phyloP scores from a whole-genome alignment of 2,888 invertebrate genomes.

The Pollenia angustigena region DNA sequence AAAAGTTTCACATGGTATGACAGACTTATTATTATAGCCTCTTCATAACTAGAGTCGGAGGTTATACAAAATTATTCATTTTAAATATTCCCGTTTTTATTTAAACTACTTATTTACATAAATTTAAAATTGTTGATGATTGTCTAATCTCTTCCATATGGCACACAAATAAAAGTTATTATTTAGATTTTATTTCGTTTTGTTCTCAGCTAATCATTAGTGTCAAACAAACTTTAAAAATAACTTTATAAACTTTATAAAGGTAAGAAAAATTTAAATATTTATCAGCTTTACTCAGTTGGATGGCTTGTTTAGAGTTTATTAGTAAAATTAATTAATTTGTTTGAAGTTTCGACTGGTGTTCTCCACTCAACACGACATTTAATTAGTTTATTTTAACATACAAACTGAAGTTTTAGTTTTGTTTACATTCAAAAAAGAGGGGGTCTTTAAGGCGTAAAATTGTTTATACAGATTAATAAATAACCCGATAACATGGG shows the following conservation, averaged over 20 bases:
- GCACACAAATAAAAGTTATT: not conserved
- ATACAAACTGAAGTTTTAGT: no score
- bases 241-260: not conserved
- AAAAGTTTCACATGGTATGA: no score
- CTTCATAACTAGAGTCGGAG: no score
- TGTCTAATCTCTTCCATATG: not conserved
- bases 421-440: no score
- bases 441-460: no score
- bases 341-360: not conserved
- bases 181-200: not conserved
- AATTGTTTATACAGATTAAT: no score
- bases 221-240: not conserved
- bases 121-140: not conserved
- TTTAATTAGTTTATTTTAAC: not conserved
- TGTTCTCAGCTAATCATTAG: not conserved
- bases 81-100: no score
- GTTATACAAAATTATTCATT: no score
- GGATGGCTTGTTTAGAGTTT: not conserved
- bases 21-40: no score
- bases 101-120: no score
- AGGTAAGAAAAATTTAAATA: constrained; percentile 33
- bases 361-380: not conserved
- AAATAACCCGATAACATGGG: no score
- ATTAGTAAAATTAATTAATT: constrained; percentile 8
- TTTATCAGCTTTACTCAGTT: constrained; percentile 11